These are phyloP conservation scores for Enteromius paludinosus DNA, from an alignment of 2,797 vertebrate species.

Conservation along the genomic window DNA sequence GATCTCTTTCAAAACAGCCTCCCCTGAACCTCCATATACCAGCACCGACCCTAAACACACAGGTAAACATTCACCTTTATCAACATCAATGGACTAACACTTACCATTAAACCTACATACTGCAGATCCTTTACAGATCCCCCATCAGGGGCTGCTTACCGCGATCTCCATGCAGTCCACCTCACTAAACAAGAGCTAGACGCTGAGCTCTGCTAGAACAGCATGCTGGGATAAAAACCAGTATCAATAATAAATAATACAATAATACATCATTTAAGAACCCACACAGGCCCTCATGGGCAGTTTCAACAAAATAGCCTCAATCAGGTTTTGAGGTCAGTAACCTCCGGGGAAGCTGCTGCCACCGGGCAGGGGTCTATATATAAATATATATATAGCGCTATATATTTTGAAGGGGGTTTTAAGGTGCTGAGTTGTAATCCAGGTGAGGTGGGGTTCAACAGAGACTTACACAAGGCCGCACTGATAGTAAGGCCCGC, in stretches of 20 bases:
- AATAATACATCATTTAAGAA: constrained; percentile 79
- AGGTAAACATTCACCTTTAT: constrained; percentile 23
- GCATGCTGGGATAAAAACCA: constrained; percentile 60
- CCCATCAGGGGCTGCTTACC: constrained; percentile 69
- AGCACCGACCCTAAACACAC: neutral
- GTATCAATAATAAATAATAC: constrained; percentile 80
- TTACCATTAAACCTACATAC: constrained; percentile 3
- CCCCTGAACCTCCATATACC: neutral
- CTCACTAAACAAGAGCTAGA: constrained; percentile 78
- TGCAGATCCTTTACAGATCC: constrained; percentile 67
- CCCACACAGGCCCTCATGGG: constrained; percentile 76
- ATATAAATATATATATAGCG: constrained; percentile 13
- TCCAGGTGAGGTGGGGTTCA: constrained; percentile 36
- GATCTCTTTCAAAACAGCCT: neutral
- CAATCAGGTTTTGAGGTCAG: constrained; percentile 71
- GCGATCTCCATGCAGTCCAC: constrained; percentile 71
- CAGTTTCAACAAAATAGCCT: constrained; percentile 81
- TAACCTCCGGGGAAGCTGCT: constrained; percentile 25
- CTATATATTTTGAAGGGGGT: constrained; percentile 24
- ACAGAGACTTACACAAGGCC: constrained; percentile 42
- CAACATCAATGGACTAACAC: constrained; percentile 24
- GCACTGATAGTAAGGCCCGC: constrained; percentile 32
- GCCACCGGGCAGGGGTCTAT: constrained; percentile 18
- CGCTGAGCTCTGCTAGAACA: constrained; percentile 68
- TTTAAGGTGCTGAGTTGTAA: constrained; percentile 46